Percentiles rank a stretch among this genome's conserved stretches.
These are phyloP conservation scores for Spicauda simplicius DNA, from an alignment of 2,888 invertebrate genomes.

Conservation along the genomic window DNA sequence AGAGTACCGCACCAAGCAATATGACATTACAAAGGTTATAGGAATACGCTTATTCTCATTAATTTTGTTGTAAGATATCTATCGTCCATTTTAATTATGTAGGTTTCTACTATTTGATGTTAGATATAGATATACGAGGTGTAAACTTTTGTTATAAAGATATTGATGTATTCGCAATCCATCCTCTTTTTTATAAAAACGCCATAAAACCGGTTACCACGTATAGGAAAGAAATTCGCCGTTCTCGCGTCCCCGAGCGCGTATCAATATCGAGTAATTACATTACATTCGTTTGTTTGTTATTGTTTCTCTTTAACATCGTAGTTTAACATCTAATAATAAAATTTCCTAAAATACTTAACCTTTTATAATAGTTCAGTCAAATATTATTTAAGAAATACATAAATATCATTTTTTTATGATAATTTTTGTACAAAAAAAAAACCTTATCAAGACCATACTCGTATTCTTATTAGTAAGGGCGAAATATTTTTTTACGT, in stretches of 20 bases:
- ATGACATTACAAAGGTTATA: too few species aligned
- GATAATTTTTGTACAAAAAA: too few species aligned
- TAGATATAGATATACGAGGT: not conserved
- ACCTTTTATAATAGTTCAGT: too few species aligned
- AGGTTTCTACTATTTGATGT: not conserved
- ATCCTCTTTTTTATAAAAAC: slow-evolving; percentile 49
- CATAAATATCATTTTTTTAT: too few species aligned
- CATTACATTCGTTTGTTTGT: slow-evolving; percentile 61
- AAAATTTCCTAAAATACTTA: not conserved
- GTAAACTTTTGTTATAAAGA: not conserved
- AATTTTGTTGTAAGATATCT: too few species aligned
- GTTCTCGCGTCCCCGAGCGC: slow-evolving; percentile 54
- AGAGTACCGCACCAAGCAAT: too few species aligned
- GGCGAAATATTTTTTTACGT: too few species aligned
- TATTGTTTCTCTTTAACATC: slow-evolving; percentile 1
- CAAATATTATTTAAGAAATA: too few species aligned
- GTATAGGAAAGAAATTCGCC: slow-evolving; percentile 63
- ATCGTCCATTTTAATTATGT: too few species aligned
- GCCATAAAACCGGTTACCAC: slow-evolving; percentile 54
- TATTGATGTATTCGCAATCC: slow-evolving; percentile 41
- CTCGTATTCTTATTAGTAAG: too few species aligned
- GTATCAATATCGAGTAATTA: slow-evolving; percentile 71
- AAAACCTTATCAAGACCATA: too few species aligned
- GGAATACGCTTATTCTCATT: too few species aligned
- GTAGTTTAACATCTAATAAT: not conserved